Conservation (phyloP, 2,888 invertebrate genomes). For the Keiferia lycopersicella region DNA sequence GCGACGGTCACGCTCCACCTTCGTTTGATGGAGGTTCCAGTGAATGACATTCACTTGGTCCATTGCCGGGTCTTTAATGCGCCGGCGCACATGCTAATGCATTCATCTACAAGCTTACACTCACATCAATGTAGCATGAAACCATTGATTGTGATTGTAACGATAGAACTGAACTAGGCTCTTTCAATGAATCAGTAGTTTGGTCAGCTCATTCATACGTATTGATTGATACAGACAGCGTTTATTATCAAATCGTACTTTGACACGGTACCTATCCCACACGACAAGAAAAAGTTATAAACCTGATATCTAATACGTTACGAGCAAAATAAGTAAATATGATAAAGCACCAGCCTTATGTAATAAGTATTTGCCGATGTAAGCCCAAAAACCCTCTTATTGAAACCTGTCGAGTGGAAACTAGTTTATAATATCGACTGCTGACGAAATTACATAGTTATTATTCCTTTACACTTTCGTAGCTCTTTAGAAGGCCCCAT, state of each 20-base stretch:
- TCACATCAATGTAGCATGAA: neutral
- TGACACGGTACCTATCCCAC: too few species aligned
- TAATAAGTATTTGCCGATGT: too few species aligned
- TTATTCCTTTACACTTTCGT: constrained; percentile 34
- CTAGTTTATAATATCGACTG: constrained; percentile 9
- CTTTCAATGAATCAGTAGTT: neutral
- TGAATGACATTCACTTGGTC: constrained; percentile 52
- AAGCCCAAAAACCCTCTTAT: neutral
- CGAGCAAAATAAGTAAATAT: neutral
- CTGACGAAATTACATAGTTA: constrained; percentile 26
- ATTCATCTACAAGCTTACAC: constrained; percentile 49
- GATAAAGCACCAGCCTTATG: neutral
- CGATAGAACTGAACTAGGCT: neutral
- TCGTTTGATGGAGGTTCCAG: constrained; percentile 47
- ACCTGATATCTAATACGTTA: too few species aligned
- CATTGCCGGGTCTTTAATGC: constrained; percentile 44
- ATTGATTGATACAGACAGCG: too few species aligned
- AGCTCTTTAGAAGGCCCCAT: constrained; percentile 38
- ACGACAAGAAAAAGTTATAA: too few species aligned
- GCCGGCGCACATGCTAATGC: constrained; percentile 56
- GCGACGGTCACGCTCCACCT: constrained; percentile 66
- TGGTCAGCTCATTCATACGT: too few species aligned
- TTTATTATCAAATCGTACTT: too few species aligned
- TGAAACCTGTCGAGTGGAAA: neutral
- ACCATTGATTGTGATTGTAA: neutral